Conservation (phyloP, 2,113 vertebrate species). For the Arizona elegans region DNA sequence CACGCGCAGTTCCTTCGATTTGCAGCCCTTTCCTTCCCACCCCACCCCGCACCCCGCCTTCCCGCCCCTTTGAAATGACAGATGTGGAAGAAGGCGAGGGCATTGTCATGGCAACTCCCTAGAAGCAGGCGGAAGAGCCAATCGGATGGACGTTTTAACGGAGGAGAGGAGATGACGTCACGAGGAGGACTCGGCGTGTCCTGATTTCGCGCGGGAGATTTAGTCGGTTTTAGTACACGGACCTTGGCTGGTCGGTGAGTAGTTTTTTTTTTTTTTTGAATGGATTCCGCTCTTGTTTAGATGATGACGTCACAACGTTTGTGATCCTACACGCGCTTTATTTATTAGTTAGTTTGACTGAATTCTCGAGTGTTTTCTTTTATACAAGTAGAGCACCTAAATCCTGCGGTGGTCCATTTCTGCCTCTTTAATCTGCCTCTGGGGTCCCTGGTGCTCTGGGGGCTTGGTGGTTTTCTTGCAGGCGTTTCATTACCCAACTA, state of each 20-base stretch:
- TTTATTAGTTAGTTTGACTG: background rate
- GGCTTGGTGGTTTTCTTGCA: background rate
- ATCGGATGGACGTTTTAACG: background rate
- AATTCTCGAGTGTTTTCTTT: background rate
- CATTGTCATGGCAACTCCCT: background rate
- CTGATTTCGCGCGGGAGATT: constrained; percentile 8
- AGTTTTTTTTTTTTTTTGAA: background rate
- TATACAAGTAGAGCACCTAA: background rate
- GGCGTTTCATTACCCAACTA: background rate
- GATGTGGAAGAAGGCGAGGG: background rate
- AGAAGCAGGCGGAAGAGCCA: background rate
- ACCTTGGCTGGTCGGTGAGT: background rate
- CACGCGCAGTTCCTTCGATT: background rate
- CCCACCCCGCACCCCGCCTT: too few relatives aligned
- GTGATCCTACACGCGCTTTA: background rate
- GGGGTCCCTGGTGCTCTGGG: background rate
- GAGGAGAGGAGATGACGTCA: background rate
- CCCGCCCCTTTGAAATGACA: background rate
- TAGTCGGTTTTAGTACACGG: background rate
- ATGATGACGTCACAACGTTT: background rate
- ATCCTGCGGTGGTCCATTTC: background rate
- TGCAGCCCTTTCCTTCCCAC: too few relatives aligned
- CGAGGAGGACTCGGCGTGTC: background rate
- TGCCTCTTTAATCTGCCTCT: background rate
- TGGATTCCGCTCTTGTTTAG: background rate